Base-by-base conservation (phyloP, 2,113 vertebrate species). In the Zosterops borbonicus region DNA sequence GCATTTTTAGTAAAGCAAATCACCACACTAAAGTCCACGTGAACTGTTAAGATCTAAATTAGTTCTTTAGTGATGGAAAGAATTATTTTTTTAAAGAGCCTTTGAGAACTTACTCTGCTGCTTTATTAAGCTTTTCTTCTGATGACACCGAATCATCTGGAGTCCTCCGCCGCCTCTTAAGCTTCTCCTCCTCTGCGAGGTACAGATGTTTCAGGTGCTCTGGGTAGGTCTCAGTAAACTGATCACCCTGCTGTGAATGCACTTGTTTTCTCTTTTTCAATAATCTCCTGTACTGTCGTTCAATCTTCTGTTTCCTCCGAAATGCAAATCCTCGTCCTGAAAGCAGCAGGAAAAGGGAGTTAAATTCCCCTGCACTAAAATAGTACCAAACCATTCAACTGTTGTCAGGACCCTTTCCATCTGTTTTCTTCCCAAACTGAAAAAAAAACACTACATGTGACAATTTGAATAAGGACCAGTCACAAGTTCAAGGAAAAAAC, bases 201-300 rank as follows among this genome's bases (percentile, higher is more conserved):
- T 99, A 99, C 29, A 99, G 98, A 95, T 99, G 99, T 67, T 97
- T 98, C 92, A 99, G 97, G 77, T 99, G 99, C 50, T 99, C 99
- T 13, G 99, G 99, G 37, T 99, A 99, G 41, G 97, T 94, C 9
- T 99, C 98, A 8, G 90, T 96, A 77, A 98, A 99, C 14, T 97
- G 88, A 23, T 94, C 28, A 62, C 94, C 94, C 27, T 91, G 83
- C 2, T 92, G 89, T 0, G 92, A 65, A n/a, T 46, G 87, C 41
- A 50, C 90, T 47, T 97, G 97, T 77, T 76, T 98, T 67, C 98
- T 96, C 74, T 97, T 99, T 59, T 97, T 98, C 23, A 98, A 12
- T 12, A 99, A 95, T 69, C 97, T 99, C 91, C 98, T 99, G 96
- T 99, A 99, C 41, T 98, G 98, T 42, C 97, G 97, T 91, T 98